Conservation (phyloP, 2,888 invertebrate species). For the Rhaphigaster nebulosa region DNA sequence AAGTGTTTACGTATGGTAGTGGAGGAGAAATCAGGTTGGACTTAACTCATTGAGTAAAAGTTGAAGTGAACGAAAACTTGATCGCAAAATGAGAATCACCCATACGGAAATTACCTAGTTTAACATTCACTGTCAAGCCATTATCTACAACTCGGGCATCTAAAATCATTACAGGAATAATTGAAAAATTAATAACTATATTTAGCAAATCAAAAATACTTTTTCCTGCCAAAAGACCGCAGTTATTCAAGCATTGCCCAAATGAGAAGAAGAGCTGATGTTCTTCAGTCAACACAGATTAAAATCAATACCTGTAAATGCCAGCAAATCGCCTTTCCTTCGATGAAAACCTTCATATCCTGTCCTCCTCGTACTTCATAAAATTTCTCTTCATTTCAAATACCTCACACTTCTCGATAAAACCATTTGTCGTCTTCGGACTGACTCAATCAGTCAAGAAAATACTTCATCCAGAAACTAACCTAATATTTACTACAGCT, state of each 20-base stretch:
- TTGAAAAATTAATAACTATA: no score
- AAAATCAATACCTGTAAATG: slow-evolving; percentile 3
- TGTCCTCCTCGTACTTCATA: neutral
- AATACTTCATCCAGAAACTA: neutral
- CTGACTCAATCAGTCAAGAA: neutral
- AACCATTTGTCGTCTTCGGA: neutral
- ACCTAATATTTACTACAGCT: neutral
- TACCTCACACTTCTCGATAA: neutral
- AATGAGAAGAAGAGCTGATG: neutral
- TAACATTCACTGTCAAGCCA: no score
- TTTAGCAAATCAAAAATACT: no score
- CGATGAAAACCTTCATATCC: neutral
- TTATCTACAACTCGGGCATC: no score
- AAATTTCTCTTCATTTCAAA: neutral
- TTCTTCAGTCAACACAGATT: neutral
- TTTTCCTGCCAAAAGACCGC: neutral
- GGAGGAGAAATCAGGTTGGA: no score
- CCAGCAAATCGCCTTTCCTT: neutral
- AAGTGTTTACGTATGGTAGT: no score
- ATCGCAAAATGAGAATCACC: no score
- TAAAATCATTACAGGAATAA: no score
- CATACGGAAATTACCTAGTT: no score
- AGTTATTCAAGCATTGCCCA: neutral
- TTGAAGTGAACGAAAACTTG: no score
- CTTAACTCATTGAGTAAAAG: no score